These are phyloP conservation scores for Galerucella pusilla DNA, from an alignment of 2,888 invertebrate species.

Conservation along the genomic window DNA sequence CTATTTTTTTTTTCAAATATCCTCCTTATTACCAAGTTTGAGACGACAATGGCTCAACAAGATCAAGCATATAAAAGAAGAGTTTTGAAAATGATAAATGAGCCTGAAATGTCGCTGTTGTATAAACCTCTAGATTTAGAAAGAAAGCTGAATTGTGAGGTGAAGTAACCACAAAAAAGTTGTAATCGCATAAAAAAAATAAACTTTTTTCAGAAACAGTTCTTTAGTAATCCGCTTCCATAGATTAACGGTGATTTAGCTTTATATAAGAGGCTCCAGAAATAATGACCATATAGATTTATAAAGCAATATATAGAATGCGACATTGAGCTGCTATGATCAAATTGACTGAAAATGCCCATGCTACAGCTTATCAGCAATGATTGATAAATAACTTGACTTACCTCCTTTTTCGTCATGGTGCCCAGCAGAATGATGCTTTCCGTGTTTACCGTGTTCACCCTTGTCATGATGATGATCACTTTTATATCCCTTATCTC, in stretches of 20 bases:
- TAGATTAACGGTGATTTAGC: neutral
- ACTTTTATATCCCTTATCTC: slow-evolving; percentile 80
- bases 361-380: neutral
- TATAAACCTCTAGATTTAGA: slow-evolving; percentile 15
- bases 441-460: slow-evolving; percentile 79
- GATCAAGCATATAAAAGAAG: neutral
- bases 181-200: slow-evolving; percentile 18
- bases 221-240: neutral
- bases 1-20: too few relatives aligned
- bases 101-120: slow-evolving; percentile 1
- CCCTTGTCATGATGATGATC: slow-evolving; percentile 83
- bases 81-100: slow-evolving; percentile 17
- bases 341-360: too few relatives aligned
- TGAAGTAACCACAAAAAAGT: slow-evolving; percentile 3
- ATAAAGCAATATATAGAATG: too few relatives aligned
- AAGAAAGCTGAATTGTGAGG: slow-evolving; percentile 8
- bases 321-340: too few relatives aligned
- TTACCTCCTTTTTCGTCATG: slow-evolving; percentile 79
- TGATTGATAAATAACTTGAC: neutral
- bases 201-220: slow-evolving; percentile 4
- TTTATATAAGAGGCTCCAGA: too few relatives aligned
- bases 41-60: neutral
- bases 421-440: slow-evolving; percentile 81
- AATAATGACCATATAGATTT: too few relatives aligned
- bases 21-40: neutral